Percentiles rank a stretch among this genome's conserved stretches.
Evolutionary conservation across 2,797 vertebrate species (phyloP).

Genomic region (Enteromius anoplus): DNA sequence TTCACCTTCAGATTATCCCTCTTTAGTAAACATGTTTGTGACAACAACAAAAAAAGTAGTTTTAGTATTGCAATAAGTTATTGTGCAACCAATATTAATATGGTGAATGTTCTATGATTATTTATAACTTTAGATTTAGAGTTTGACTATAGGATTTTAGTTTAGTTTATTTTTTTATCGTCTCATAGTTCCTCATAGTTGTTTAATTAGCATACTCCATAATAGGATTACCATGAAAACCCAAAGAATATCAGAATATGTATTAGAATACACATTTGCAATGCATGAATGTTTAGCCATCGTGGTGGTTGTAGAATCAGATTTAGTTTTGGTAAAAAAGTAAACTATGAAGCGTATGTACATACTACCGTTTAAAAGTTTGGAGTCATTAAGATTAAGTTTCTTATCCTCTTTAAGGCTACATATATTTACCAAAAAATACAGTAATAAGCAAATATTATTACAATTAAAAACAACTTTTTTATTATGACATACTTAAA

Average conservation of each 20-base stretch:
- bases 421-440: not conserved
- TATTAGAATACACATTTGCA: constrained; percentile 10
- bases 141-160: not conserved
- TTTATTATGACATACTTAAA: not conserved
- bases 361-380: not conserved
- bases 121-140: not conserved
- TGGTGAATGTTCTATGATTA: not conserved
- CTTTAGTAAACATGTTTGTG: constrained; percentile 16
- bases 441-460: not conserved
- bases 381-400: not conserved
- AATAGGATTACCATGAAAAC: not conserved
- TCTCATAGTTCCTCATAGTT: not conserved
- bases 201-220: not conserved
- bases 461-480: not conserved
- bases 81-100: not conserved
- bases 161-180: not conserved
- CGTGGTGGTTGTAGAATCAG: not conserved
- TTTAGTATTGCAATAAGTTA: constrained; percentile 16
- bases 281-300: not conserved
- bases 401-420: not conserved
- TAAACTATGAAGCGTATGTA: not conserved
- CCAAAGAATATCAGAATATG: not conserved
- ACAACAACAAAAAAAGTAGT: not conserved
- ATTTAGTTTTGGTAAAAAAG: not conserved
- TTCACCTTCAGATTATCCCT: not conserved